phyloP scores from a whole-genome alignment of 2,888 invertebrate species.

The Eupithecia vulgata region DNA sequence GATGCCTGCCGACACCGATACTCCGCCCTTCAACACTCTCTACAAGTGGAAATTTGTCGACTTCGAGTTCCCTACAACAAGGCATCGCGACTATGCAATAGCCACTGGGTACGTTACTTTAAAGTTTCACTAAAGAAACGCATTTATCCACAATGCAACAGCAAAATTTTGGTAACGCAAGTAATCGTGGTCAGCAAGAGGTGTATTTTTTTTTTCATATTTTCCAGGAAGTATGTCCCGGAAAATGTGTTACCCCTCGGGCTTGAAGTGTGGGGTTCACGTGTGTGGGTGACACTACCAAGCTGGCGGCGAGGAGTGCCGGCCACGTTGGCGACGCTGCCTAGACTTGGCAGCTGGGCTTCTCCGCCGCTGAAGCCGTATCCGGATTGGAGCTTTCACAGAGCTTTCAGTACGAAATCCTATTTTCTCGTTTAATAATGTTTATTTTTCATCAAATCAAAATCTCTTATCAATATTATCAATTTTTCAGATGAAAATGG shows the following conservation, averaged over 20 bases:
- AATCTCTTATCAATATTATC: not conserved
- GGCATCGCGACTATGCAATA: conserved; percentile 84
- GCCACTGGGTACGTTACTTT: conserved; percentile 74
- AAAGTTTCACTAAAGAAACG: not conserved
- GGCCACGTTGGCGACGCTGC: conserved; percentile 87
- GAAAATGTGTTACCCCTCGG: conserved; percentile 90
- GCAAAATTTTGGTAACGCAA: not conserved
- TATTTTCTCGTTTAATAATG: not conserved
- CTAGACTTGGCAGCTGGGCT: conserved; percentile 80
- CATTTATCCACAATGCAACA: not conserved
- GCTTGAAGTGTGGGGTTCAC: conserved; percentile 87
- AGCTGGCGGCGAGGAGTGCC: conserved; percentile 91
- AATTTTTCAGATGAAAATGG: conserved; percentile 54
- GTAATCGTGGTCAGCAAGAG: not conserved
- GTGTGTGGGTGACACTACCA: conserved; percentile 90
- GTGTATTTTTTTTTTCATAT: not conserved
- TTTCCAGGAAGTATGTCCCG: conserved; percentile 84
- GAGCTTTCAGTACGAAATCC: conserved; percentile 73
- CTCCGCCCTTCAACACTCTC: conserved; percentile 84
- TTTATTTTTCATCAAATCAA: not conserved
- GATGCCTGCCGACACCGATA: conserved; percentile 73
- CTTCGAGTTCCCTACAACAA: conserved; percentile 86
- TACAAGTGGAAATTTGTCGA: conserved; percentile 91
- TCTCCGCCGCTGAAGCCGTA: conserved; percentile 88
- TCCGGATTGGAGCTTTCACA: conserved; percentile 89